Percentiles rank a stretch among this genome's conserved stretches.
These are phyloP conservation scores for Yponomeuta malinellus DNA, from an alignment of 2,888 invertebrate genomes.

Conservation along the genomic window DNA sequence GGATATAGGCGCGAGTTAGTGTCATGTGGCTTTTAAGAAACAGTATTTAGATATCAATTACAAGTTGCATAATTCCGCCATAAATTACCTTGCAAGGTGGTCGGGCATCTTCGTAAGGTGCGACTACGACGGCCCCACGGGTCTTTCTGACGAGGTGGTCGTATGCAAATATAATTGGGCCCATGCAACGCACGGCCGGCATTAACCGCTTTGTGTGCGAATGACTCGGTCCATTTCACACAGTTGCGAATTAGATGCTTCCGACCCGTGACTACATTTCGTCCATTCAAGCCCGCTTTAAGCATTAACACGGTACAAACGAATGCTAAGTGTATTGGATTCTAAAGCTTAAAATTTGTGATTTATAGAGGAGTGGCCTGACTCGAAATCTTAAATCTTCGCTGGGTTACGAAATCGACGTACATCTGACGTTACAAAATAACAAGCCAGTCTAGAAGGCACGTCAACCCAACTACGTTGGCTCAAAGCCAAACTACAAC, in stretches of 20 bases:
- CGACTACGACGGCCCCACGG: background rate
- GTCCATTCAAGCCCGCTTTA: background rate
- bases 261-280: constrained; percentile 24
- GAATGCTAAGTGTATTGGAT: too few relatives aligned
- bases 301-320: background rate
- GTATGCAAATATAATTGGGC: constrained; percentile 67
- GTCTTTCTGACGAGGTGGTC: constrained; percentile 18
- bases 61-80: too few relatives aligned
- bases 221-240: constrained; percentile 67
- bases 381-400: too few relatives aligned
- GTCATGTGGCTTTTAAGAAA: too few relatives aligned
- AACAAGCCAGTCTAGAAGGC: background rate
- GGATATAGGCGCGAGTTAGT: too few relatives aligned
- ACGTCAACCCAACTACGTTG: background rate
- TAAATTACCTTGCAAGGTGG: too few relatives aligned
- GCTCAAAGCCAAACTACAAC: background rate
- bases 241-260: constrained; percentile 56
- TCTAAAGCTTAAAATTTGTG: too few relatives aligned
- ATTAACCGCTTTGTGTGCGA: constrained; percentile 66
- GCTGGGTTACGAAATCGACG: too few relatives aligned
- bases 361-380: too few relatives aligned
- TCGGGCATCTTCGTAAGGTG: background rate
- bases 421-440: too few relatives aligned
- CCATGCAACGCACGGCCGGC: constrained; percentile 51
- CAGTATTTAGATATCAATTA: too few relatives aligned